These are phyloP conservation scores for Chiloscyllium punctatum DNA, from an alignment of 2,797 vertebrate species.

Conservation along the genomic window DNA sequence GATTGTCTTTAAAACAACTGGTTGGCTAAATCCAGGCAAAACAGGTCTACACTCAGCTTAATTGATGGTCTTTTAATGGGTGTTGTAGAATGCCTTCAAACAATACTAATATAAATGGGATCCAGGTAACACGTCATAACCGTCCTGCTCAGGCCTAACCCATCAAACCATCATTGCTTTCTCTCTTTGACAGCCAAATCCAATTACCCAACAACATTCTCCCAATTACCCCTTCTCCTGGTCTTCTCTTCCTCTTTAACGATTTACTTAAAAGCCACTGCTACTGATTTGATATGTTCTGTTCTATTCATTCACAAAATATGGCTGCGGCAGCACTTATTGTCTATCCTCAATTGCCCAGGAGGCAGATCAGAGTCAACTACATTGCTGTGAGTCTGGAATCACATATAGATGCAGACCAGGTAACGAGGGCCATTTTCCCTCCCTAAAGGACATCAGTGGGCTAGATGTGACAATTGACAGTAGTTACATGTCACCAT, in stretches of 20 bases:
- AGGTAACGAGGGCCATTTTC: too few relatives aligned
- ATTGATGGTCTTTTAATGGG: neutral
- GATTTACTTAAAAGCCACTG: too few relatives aligned
- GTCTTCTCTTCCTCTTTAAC: neutral
- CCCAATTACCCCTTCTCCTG: neutral
- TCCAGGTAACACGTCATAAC: neutral
- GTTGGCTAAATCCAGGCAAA: neutral
- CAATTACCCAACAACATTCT: neutral
- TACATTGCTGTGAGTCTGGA: too few relatives aligned
- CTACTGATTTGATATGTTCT: neutral
- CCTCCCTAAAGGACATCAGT: too few relatives aligned
- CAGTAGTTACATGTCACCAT: too few relatives aligned
- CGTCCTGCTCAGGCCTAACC: neutral
- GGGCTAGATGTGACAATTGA: too few relatives aligned
- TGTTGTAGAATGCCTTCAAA: neutral
- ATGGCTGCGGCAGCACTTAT: too few relatives aligned
- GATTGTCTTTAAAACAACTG: neutral
- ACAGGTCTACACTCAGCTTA: neutral
- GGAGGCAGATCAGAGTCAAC: too few relatives aligned
- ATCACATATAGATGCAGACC: too few relatives aligned
- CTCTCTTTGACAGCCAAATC: neutral
- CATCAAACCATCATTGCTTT: neutral
- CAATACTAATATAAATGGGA: neutral
- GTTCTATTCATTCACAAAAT: too few relatives aligned
- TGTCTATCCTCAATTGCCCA: too few relatives aligned